Evolutionary conservation across 1,140 invertebrate species (phyloP), one percentile per base, ranked within the genome.

Genomic region (Brachionus sp.): DNA sequence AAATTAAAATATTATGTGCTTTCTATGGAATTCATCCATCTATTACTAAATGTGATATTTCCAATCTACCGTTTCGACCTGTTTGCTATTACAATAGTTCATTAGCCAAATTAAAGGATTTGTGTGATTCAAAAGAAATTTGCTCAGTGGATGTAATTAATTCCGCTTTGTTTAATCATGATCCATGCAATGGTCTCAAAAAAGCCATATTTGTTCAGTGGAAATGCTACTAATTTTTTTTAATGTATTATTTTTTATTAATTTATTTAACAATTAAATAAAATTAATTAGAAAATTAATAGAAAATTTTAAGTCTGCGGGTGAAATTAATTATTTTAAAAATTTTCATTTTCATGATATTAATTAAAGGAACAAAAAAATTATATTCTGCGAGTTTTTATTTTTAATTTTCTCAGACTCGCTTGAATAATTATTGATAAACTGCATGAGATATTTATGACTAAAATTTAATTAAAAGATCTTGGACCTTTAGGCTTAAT

Each of bases 141-240:
- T 80, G 77, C 29, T 80, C 77, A 16, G 44, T 46, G 7, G 42
- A 75, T n/a, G 42, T 23, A 25, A 44, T 75, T 23, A 35, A 35
- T 42, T 80, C 53, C 4, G 39, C 37, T 80, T 62, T 80, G 25
- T 62, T 44, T 25, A 57, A 53, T 73, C 35, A 25, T 23, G 77
- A 80, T 62, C 77, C 77, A 37, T 80, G 77, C 19, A 62, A 19
- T 62, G 77, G 77, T n/a, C 29, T 80, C 4, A 42, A 64, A 62
- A 80, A 80, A 80, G 77, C 77, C 19, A n/a, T 80, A 16, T 37
- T 39, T 37, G 77, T 80, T 80, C 77, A 80, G 42, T 80, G 77
- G 77, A 75, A 23, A 46, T 75, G 70, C 35, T 39, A 37, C 12
- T 57, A 25, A 57, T 57, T 9, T 57, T 57, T 57, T 0, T 23